Conservation (phyloP, 64 coral and sea anemone species). For the Montipora foliosa region DNA sequence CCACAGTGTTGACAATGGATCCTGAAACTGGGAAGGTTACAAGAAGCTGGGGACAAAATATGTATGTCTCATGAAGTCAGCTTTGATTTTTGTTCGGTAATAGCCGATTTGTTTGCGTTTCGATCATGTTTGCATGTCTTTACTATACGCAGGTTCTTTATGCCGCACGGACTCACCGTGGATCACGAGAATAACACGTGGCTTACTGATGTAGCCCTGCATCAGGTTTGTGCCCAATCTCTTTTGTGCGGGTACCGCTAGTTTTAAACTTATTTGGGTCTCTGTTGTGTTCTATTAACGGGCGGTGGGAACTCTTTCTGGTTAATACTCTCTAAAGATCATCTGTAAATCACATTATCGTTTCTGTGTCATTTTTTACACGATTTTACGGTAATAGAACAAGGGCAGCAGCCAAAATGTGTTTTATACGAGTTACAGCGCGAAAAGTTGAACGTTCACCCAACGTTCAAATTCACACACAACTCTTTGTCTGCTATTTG, state of each 20-base stretch:
- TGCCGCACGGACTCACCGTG: conserved; percentile 90
- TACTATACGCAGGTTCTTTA: conserved; percentile 77
- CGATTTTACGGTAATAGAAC: too few relatives aligned
- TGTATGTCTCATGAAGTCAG: conserved; percentile 51
- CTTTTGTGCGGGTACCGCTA: not conserved
- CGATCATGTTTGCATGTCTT: not conserved
- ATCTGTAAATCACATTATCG: too few relatives aligned
- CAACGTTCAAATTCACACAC: too few relatives aligned
- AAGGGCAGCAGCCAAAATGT: too few relatives aligned
- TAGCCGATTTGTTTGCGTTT: not conserved
- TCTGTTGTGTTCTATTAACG: too few relatives aligned
- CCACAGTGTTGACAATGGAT: conserved; percentile 76
- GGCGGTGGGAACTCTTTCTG: too few relatives aligned
- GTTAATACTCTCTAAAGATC: too few relatives aligned
- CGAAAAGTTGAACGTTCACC: too few relatives aligned
- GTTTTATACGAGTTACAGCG: too few relatives aligned
- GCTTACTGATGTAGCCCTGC: conserved; percentile 94
- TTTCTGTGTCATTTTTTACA: too few relatives aligned
- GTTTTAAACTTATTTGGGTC: not conserved
- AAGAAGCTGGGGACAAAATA: conserved; percentile 57
- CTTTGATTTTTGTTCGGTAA: not conserved
- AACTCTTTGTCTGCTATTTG: too few relatives aligned
- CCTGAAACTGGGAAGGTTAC: conserved; percentile 66
- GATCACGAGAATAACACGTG: conserved; percentile 86
- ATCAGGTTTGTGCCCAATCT: conserved; percentile 66